Evolutionary conservation across 2,797 vertebrate genomes (phyloP).

Genomic region (Leucoraja ocellata): DNA sequence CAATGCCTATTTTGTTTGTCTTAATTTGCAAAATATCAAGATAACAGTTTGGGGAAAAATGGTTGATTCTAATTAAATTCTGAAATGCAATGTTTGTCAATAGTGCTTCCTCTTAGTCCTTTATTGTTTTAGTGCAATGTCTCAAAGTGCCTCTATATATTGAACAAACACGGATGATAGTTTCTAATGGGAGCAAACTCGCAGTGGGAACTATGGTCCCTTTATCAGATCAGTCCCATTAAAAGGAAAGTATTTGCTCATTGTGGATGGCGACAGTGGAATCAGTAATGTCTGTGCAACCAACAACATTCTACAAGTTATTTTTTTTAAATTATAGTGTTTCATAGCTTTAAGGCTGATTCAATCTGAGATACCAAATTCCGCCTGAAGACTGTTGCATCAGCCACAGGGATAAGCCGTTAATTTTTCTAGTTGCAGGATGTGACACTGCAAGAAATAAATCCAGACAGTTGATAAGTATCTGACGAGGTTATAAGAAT

Average conservation of each 20-base stretch:
- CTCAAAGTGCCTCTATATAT: slow-evolving; percentile 33
- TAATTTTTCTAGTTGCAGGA: neutral
- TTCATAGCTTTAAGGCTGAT: neutral
- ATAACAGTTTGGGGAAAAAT: slow-evolving; percentile 37
- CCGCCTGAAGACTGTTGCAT: neutral
- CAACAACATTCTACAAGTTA: slow-evolving; percentile 5
- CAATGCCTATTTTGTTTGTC: neutral
- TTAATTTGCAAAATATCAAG: slow-evolving; percentile 2
- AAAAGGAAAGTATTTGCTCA: slow-evolving; percentile 1
- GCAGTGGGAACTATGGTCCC: neutral
- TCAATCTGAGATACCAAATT: neutral
- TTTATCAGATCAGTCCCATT: slow-evolving; percentile 27
- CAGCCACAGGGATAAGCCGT: neutral
- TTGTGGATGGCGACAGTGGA: neutral
- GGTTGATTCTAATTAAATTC: slow-evolving; percentile 35
- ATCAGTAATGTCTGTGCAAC: neutral
- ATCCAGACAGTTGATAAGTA: neutral
- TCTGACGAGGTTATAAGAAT: neutral
- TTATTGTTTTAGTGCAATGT: slow-evolving; percentile 38
- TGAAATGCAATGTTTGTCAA: slow-evolving; percentile 38
- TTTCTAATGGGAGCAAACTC: slow-evolving; percentile 14
- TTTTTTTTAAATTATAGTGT: neutral
- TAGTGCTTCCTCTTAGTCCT: slow-evolving; percentile 33
- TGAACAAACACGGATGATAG: slow-evolving; percentile 36
- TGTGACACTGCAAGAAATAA: neutral